Base-by-base conservation (phyloP, 2,113 vertebrate genomes). In the Engraulis encrasicolus region DNA sequence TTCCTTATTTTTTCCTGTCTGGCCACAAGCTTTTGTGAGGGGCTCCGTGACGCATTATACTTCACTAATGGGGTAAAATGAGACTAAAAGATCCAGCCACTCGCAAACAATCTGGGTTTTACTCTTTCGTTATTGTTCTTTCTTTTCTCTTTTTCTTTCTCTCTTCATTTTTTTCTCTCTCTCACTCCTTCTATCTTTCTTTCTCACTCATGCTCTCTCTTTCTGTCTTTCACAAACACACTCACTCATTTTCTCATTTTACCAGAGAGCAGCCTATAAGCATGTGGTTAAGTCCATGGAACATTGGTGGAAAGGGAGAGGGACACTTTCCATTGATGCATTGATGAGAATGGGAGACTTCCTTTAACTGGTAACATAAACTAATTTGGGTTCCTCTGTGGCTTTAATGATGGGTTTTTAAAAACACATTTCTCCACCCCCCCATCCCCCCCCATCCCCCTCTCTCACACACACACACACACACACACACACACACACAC, bases 191-290 rank as follows among this genome's bases (percentile, higher is more conserved):
- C 49, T 40, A 0, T 31, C 78, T 37, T 17, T 52, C 17, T 81
- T n/a, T 74, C 66, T 83, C 50, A 54, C 38, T 79, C 50, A 83
- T 27, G 79, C 81, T 66, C 71, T 49, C 85, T 14, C 79, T 50
- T 79, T 90, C 90, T 91, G n/a, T n/a, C n/a, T n/a, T n/a, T n/a
- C n/a, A n/a, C n/a, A n/a, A n/a, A n/a, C n/a, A n/a, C n/a, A n/a
- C n/a, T n/a, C n/a, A n/a, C n/a, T n/a, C n/a, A n/a, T 84, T 66
- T 77, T 87, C 38, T 90, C 83, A 90, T 90, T 45, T 45, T 45
- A 45, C 9, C 4, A 45, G 40, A 3, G 9, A 45, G 9, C 40
- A 45, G 40, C n/a, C n/a, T n/a, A n/a, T n/a, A n/a, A 45, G 40
- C 40, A 45, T 45, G 40, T 45, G 40, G 40, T 9, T 45, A 45